Evolutionary conservation across 2,113 vertebrate genomes (phyloP), one percentile per base, ranked within the genome.

Genomic region (Budorcas taxicolor): DNA sequence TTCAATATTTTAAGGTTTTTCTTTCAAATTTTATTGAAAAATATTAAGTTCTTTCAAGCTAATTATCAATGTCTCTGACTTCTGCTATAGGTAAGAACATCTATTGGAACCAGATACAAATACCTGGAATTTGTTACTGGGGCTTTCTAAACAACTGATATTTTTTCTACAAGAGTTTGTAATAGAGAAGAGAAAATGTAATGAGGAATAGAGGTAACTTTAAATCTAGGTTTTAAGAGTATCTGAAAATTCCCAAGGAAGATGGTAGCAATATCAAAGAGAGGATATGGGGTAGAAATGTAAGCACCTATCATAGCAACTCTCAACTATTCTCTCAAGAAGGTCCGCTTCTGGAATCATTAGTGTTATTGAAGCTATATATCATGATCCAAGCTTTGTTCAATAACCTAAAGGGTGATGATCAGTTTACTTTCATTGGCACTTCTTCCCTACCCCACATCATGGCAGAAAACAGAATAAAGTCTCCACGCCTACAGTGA

Each of bases 301-400:
- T 43, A 91, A 74, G 55, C 58, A 84, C 10, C 43, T 33, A 76
- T 76, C 23, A 14, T 76, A 71, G 40, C 25, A 74, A 7, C 21
- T 96, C 43, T 88, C 83, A 93, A 40, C 93, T 53, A 87, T 58
- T 87, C 71, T 92, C 71, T 95, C 47, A 96, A 93, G 80, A 90
- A 97, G 53, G 27, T 25, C 45, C 87, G 10, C 43, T 93, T 96
- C 80, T 43, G 43, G 91, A 87, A 87, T 92, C 90, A 90, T 94
- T 89, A 87, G 31, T 40, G 53, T 74, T 93, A 95, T 33, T 1
- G 11, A 87, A 31, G 74, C 13, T 55, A 6, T 71, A 5, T 76
- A 43, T 67, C 52, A 57, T 31, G 89, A 91, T 52, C 74, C 47
- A 43, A 80, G 21, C 19, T 95, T 95, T 95, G 40, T 91, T 92